Evolutionary conservation across 2,888 invertebrate genomes (phyloP), one percentile per base, ranked within the genome.

Genomic region (Eupithecia exiguata): DNA sequence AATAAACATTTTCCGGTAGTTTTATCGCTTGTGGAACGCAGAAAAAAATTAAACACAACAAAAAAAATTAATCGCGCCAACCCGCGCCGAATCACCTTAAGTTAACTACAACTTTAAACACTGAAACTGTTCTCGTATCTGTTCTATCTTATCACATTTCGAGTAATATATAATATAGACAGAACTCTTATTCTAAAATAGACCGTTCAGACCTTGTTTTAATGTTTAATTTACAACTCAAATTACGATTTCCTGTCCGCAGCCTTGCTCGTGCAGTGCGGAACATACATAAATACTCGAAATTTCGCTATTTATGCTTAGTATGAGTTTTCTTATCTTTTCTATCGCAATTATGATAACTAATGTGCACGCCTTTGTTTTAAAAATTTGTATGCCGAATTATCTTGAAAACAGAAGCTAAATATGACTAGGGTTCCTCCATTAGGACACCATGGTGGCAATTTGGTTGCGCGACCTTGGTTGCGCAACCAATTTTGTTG

Each of bases 111-210:
- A 66, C 18, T 66, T 9, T 43, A 9, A 66, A 69, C 35, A 73
- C 30, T 30, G 43, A 65, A 35, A 65, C 61, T 73, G 49, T 66
- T 61, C n/a, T 43, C 36, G 46, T 68, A 67, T 58, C 69, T 72
- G 66, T 58, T 30, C 35, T 62, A 71, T 70, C 68, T 69, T 74
- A 74, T 74, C 73, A 74, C 73, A 73, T 69, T 73, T 69, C 67
- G 38, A 58, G 36, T 21, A 67, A 21, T 67, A 40, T 30, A n/a
- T n/a, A n/a, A n/a, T 49, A 25, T 35, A 68, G 25, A 58, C 12
- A 38, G 38, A n/a, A n/a, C 36, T 36, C 14, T 66, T 66, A 40
- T 66, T 40, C 40, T 66, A 66, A n/a, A n/a, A 62, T 35, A 38
- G 35, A 66, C 66, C 66, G 40, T 16, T 14, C 4, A 40, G 66